Base-by-base conservation (phyloP, 2,797 vertebrate species). In the Cuniculus paca region DNA sequence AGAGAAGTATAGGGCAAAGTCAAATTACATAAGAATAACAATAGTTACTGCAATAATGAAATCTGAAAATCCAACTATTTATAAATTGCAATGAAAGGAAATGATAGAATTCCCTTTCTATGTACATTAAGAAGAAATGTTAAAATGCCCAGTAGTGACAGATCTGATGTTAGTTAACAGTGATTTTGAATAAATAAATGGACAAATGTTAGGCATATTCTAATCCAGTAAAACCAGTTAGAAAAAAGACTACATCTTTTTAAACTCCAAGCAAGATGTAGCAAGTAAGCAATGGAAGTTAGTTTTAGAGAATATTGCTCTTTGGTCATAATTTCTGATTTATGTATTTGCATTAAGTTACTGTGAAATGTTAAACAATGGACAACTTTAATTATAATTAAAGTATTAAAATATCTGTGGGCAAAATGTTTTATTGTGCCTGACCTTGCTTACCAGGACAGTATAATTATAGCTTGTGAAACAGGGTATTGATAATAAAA, bases 261-360 rank as follows among this genome's bases (percentile, higher is more conserved):
- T n/a, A 77, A 86, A 60, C 14, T 75, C n/a, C 13, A 87, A 52
- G 34, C 6, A 87, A 86, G 28, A 45, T 81, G 2, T 20, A 34
- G 2, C 45, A 48, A 94, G 82, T 79, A 89, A 79, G 52, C 85
- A 88, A 39, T 78, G 24, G 61, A n/a, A 88, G 26, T 20, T 91
- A 86, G 17, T 82, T 85, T 88, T 94, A 79, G 9, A 48, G 28
- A 96, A 74, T 88, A 90, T 6, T 77, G 34, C 85, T 82, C 88
- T 86, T 63, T 84, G 60, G 10, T 92, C 84, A 50, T 2, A 85
- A 13, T 28, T 56, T 92, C 77, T 80, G n/a, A 80, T 56, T 80
- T 54, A 87, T 48, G 31, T 63, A 72, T 90, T 95, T 90, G 36
- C 5, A 70, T 96, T 78, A 91, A 88, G 31, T 81, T 92, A 74